Base-by-base conservation (phyloP, 2,888 invertebrate species). In the Scaptomyza parva region DNA sequence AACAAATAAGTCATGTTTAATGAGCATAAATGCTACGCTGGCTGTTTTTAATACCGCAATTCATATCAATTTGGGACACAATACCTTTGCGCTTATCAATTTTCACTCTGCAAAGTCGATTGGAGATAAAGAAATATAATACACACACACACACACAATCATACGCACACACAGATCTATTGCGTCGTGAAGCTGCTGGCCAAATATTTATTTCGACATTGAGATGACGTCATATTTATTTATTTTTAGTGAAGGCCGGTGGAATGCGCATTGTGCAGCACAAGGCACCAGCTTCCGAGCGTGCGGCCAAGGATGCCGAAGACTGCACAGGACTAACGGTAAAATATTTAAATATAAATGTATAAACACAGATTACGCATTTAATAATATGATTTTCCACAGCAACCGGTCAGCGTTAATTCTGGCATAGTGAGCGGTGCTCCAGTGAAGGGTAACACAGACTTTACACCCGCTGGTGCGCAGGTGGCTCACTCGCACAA, bases 201-300 rank as follows among this genome's bases (percentile, higher is more conserved):
- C 54, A 39, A 82, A 66, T 66, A 55, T 41, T 28, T 57, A 37
- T 51, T 33, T 37, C 6, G 11, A 40, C 43, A 47, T 37, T 61
- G 14, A 22, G 58, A 44, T 79, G 86, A 82, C 79, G 77, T 76
- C 70, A 76, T 54, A n/a, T n/a, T 20, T 44, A n/a, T 64, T 33
- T 51, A 18, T 59, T 88, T 87, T 3, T 66, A 97, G 97, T 97
- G 3, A 97, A 97, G 93, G 97, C 97, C 60, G 97, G 97, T 51
- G 97, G 97, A 2, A 97, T 97, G 97, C 93, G 97, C 78, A 97
- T 97, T 87, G 97, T 96, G 12, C 97, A 97, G 88, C 96, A 97
- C 89, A 97, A 97, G 91, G 92, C 93, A 1, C 94, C 95, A 6
- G 94, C 94, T 78, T 92, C 94, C 39, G 93, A 93, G 82, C 95